Evolutionary conservation across 1,140 invertebrate species (phyloP).

Genomic region (Heliconius eleuchia): DNA sequence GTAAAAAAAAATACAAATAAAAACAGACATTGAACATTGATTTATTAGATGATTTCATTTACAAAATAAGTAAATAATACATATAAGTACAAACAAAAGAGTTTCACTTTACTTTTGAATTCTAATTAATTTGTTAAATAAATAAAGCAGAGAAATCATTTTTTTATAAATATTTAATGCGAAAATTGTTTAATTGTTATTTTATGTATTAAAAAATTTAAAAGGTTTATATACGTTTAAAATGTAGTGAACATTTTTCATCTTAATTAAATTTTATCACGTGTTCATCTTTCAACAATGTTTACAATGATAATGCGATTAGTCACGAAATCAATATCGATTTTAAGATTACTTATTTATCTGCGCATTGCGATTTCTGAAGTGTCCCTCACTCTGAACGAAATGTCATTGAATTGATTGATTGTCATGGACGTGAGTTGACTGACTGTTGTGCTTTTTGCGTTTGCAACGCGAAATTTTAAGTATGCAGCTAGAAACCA

Average conservation of each 20-base stretch:
- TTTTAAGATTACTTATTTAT: conserved; percentile 16
- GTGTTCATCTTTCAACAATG: not conserved
- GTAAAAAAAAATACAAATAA: too few relatives aligned
- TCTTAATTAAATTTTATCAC: not conserved
- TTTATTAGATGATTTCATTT: too few relatives aligned
- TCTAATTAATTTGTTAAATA: too few relatives aligned
- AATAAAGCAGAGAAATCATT: too few relatives aligned
- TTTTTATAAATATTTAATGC: too few relatives aligned
- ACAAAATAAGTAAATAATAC: too few relatives aligned
- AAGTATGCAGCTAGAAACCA: conserved; percentile 66
- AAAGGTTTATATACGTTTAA: not conserved
- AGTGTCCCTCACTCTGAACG: conserved; percentile 16
- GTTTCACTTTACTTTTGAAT: too few relatives aligned
- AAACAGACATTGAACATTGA: too few relatives aligned
- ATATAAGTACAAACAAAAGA: too few relatives aligned
- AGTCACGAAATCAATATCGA: conserved; percentile 16
- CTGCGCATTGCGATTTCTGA: conserved; percentile 11
- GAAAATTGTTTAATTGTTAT: too few relatives aligned
- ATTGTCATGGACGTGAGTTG: conserved; percentile 55
- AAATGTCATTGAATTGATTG: conserved; percentile 48
- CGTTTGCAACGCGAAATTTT: conserved; percentile 57
- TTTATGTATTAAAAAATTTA: too few relatives aligned
- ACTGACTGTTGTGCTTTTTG: conserved; percentile 66
- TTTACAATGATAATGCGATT: conserved; percentile 2
- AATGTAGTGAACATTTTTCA: not conserved